Conservation (phyloP, 2,888 invertebrate species). For the Lasioglossum marginatum region DNA sequence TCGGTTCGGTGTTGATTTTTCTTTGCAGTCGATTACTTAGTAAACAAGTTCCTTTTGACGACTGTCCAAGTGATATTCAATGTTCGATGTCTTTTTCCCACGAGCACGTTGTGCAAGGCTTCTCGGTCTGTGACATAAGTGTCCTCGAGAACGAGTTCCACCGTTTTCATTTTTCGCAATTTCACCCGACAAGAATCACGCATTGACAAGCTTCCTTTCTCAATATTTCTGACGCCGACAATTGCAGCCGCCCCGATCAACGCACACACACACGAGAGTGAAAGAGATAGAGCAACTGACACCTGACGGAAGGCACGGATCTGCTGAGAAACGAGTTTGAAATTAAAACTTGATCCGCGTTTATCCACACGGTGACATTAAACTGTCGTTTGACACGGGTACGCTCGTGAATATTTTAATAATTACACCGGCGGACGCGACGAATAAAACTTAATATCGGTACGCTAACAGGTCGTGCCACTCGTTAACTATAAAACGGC, state of each 20-base stretch:
- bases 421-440: conserved; percentile 4
- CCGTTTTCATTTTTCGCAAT: background rate
- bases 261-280: background rate
- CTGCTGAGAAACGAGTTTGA: conserved; percentile 8
- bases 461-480: background rate
- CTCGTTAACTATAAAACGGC: conserved; percentile 8
- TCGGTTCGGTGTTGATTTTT: background rate
- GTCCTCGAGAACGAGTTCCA: background rate
- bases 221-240: background rate
- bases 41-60: background rate
- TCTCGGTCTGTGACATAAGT: background rate
- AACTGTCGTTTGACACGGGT: conserved; percentile 21
- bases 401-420: conserved; percentile 11
- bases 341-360: conserved; percentile 18
- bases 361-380: conserved; percentile 17
- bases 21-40: background rate
- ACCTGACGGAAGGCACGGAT: conserved; percentile 16
- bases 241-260: background rate
- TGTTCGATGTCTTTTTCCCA: background rate
- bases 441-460: conserved; percentile 3
- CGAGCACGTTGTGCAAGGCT: background rate
- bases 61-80: background rate
- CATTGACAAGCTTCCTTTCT: background rate
- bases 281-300: background rate
- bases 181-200: background rate